phyloP scores from a whole-genome alignment of 2,113 vertebrate genomes.

The Himantopus leucocephalus region DNA sequence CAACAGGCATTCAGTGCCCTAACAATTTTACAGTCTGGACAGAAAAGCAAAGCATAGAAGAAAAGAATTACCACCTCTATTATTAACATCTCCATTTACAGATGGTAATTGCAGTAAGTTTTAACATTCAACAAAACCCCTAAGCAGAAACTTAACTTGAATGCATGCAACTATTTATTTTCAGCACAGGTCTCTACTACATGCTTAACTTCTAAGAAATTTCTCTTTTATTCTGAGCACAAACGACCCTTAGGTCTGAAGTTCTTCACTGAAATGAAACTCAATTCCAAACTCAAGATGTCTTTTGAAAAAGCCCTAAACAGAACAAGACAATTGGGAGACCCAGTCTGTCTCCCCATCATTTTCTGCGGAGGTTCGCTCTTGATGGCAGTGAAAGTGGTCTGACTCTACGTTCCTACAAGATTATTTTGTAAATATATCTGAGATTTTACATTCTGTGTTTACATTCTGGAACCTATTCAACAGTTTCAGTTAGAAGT shows the following conservation, averaged over 20 bases:
- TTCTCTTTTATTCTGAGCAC: background rate
- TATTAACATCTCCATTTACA: background rate
- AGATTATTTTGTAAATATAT: background rate
- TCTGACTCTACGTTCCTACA: background rate
- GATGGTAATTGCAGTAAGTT: background rate
- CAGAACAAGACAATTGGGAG: background rate
- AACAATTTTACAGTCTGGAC: background rate
- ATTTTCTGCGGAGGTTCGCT: background rate
- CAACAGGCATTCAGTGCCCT: background rate
- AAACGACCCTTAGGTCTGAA: background rate
- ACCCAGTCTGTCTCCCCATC: background rate
- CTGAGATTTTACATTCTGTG: background rate
- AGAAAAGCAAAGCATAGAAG: background rate
- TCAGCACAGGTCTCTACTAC: background rate
- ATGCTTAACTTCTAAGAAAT: background rate
- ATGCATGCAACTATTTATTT: background rate
- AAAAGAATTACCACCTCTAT: background rate
- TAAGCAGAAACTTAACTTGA: background rate
- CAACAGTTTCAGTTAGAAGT: background rate
- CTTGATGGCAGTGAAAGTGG: background rate
- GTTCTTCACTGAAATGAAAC: background rate
- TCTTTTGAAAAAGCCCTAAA: background rate
- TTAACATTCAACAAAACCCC: background rate
- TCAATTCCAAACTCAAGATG: background rate
- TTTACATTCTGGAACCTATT: background rate